A percentile compares a stretch with the other conserved stretches of the same genome.
phyloP scores from a whole-genome alignment of 2,113 vertebrate genomes.

The Albula goreensis region DNA sequence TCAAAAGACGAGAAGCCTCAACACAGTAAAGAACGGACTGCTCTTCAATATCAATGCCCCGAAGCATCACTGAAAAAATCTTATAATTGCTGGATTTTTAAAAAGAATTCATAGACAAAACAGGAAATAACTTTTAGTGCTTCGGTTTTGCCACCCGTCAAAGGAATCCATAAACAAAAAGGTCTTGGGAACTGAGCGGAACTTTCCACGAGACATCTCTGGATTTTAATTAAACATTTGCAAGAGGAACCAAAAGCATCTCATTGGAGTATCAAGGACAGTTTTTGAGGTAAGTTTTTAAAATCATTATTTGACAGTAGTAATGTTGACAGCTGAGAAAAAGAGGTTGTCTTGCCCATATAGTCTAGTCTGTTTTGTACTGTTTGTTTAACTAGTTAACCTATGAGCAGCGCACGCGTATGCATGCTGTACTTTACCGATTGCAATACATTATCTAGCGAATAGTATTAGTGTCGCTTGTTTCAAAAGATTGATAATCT shows the following conservation, averaged over 20 bases:
- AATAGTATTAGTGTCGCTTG: constrained; percentile 2
- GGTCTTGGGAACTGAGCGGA: constrained; percentile 39
- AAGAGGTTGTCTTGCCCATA: too few relatives aligned
- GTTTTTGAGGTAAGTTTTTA: constrained; percentile 53
- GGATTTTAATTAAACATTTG: constrained; percentile 79
- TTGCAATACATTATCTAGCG: too few relatives aligned
- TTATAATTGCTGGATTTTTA: constrained; percentile 60
- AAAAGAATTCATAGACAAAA: background rate
- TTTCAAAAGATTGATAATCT: background rate
- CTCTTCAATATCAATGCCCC: too few relatives aligned
- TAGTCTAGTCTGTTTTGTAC: too few relatives aligned
- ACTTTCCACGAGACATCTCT: constrained; percentile 51
- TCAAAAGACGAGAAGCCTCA: constrained; percentile 78
- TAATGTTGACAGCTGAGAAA: too few relatives aligned
- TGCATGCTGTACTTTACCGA: too few relatives aligned
- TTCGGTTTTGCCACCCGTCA: too few relatives aligned
- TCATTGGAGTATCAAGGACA: constrained; percentile 57
- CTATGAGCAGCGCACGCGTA: too few relatives aligned
- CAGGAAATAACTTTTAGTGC: too few relatives aligned
- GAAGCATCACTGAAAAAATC: too few relatives aligned
- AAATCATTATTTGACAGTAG: background rate
- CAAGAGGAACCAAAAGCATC: constrained; percentile 68
- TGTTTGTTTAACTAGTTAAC: too few relatives aligned
- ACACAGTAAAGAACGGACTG: background rate
- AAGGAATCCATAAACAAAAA: background rate